Evolutionary conservation across 2,888 invertebrate genomes (phyloP), one percentile per base, ranked within the genome.

Genomic region (Falcaria lacertinaria): DNA sequence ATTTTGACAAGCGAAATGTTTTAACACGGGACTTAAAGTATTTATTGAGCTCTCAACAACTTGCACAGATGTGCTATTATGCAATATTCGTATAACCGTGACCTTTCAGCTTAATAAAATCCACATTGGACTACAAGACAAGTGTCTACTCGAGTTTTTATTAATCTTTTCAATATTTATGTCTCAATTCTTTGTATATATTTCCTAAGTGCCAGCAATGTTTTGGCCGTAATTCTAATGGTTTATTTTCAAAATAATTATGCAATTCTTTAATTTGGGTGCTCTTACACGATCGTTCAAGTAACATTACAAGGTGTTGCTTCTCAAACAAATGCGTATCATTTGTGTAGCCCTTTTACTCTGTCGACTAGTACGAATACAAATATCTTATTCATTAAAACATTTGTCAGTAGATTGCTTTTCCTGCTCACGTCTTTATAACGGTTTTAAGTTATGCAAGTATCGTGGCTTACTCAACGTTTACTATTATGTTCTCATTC

Each of bases 1-100:
- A 53, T 59, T 52, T 59, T 48, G 45, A 45, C 45, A 34, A 19
- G 34, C 33, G 33, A 64, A 74, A 72, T 75, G 64, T 65, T 71
- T 61, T 57, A 44, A 53, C 50, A 44, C 56, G 55, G 60, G 52
- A 64, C 60, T 60, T 61, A 74, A 73, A 77, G 75, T 79, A 71
- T 82, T 82, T 76, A 74, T 71, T 52, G 57, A 69, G 57, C 78
- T 68, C 80, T 80, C 54, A 50, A 64, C 60, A 58, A 64, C 60
- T 58, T 60, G 54, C 56, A 56, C 52, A 48, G 47, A 50, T 59
- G 52, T 63, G 62, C 55, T 51, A 62, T 69, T 66, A 64, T 54
- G 61, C 55, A 67, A 69, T 7, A 41, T 32, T 32, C 37, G 50
- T 44, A 41, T 55, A 61, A 53, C 71, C 69, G 44, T 70, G 72